Conservation (phyloP, 2,888 invertebrate species). For the Tenodera sinensis region DNA sequence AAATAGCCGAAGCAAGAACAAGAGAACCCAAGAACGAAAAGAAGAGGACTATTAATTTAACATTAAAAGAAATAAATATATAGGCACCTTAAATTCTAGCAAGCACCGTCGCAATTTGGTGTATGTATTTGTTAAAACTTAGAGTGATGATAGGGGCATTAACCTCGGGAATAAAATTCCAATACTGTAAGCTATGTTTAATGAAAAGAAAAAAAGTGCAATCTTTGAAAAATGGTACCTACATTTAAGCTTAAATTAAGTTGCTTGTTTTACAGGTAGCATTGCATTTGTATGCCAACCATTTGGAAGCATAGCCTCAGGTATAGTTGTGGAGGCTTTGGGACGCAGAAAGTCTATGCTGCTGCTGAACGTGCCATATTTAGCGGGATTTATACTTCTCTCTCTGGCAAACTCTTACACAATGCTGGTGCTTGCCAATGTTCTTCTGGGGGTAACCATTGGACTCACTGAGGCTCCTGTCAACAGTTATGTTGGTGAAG, state of each 20-base stretch:
- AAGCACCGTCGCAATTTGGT: too few relatives aligned
- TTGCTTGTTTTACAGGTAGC: not conserved
- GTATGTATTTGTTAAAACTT: too few relatives aligned
- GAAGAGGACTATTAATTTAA: too few relatives aligned
- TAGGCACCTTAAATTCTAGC: too few relatives aligned
- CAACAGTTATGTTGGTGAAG: not conserved
- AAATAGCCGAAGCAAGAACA: too few relatives aligned
- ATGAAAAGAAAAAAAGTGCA: too few relatives aligned
- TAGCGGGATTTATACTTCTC: not conserved
- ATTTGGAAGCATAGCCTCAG: not conserved
- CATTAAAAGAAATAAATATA: too few relatives aligned
- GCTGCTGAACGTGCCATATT: not conserved
- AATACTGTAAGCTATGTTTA: too few relatives aligned
- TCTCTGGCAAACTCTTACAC: not conserved
- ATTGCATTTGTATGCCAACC: not conserved
- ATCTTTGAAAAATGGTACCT: too few relatives aligned
- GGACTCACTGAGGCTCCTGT: not conserved
- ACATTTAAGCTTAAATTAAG: not conserved
- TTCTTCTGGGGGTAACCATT: not conserved
- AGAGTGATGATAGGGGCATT: too few relatives aligned
- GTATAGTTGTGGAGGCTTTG: not conserved
- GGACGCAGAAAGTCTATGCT: not conserved
- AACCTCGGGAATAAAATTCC: too few relatives aligned
- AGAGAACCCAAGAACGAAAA: too few relatives aligned
- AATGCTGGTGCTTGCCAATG: not conserved